Evolutionary conservation across 2,797 vertebrate species (phyloP), one percentile per base, ranked within the genome.

Genomic region (Loriculus beryllinus): DNA sequence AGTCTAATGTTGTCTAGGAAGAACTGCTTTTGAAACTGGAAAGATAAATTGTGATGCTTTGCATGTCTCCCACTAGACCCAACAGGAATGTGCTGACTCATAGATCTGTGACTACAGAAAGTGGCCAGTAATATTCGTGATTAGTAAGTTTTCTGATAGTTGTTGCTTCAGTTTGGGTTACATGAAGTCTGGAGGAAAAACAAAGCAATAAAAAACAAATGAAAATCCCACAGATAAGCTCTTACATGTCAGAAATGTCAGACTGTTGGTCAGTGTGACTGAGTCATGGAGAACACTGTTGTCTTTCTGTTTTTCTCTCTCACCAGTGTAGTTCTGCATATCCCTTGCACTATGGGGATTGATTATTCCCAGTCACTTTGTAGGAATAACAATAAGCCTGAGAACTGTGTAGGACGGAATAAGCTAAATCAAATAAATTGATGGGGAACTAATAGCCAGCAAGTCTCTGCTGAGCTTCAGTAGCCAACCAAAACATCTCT

Each of bases 401-500:
- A 94, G 87, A 94, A 91, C 72, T 86, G 72, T 88, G 85, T 86
- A 82, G 95, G 88, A 65, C 9, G 48, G 33, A 79, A 69, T 76
- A 91, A 63, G 13, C 76, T 92, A 86, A 95, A 93, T 90, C 86
- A 10, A 3, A 51, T 87, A 76, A 96, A 94, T 49, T 86, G 80
- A 60, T 64, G 67, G 54, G 70, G 79, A 86, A 29, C 54, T 70
- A 93, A 88, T 47, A 22, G 82, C 84, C 65, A 91, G 70, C 76
- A 79, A 77, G 59, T 88, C 79, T 93, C 70, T 91, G 47, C 67
- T 91, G 85, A 86, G 85, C 63, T 90, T 74, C 54, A 68, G 49
- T 49, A 67, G 88, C 88, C 93, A 96, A 92, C 76, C 90, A 69
- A 94, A 94, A 78, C 89, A 94, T 78, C 57, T 39, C 69, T 88